Evolutionary conservation across 2,888 invertebrate genomes (phyloP).

Genomic region (Trachelus iudaicus): DNA sequence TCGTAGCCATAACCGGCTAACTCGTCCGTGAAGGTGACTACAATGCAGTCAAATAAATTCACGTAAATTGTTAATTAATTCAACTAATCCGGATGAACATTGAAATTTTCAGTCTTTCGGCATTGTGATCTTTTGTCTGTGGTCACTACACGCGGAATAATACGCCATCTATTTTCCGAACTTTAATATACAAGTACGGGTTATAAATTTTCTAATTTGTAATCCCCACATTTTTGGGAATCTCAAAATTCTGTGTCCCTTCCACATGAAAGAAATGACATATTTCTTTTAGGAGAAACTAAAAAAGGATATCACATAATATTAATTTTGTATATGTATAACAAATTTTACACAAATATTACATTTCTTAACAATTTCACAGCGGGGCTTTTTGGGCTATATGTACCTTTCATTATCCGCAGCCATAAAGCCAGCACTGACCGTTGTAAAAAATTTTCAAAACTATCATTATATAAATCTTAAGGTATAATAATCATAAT

Average conservation of each 20-base stretch:
- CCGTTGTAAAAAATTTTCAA: too few relatives aligned
- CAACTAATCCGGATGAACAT: neutral
- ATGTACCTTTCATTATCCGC: too few relatives aligned
- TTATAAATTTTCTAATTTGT: neutral
- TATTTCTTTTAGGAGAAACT: neutral
- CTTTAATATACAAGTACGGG: neutral
- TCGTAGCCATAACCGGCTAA: neutral
- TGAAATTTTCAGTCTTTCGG: neutral
- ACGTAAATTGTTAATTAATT: neutral
- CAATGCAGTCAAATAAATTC: neutral
- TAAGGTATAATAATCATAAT: too few relatives aligned
- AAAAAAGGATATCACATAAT: neutral
- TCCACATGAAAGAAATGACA: neutral
- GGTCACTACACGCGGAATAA: neutral
- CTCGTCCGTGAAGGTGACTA: neutral
- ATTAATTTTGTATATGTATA: too few relatives aligned
- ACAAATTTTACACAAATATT: neutral
- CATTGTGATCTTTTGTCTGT: neutral
- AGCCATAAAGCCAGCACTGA: too few relatives aligned
- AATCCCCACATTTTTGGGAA: neutral
- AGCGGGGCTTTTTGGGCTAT: too few relatives aligned
- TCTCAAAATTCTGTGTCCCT: neutral
- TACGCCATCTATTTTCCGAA: neutral
- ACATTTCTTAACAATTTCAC: neutral
- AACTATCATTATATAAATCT: too few relatives aligned